Evolutionary conservation across 1,140 invertebrate genomes (phyloP), one percentile per base, ranked within the genome.

Genomic region (Chelonus insularis): DNA sequence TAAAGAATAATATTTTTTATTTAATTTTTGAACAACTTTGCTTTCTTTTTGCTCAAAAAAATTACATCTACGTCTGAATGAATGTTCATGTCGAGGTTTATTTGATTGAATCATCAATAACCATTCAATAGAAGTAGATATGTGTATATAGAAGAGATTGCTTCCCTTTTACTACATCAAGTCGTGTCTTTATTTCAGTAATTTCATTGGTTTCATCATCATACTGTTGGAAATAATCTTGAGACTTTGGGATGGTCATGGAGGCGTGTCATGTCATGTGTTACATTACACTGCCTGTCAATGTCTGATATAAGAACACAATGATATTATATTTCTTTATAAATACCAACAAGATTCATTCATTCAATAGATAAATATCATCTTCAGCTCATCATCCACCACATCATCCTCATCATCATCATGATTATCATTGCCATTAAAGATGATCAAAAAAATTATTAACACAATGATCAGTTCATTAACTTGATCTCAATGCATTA

Each of bases 101-200:
- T 55, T 55, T 55, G 52, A 55, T 55, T 55, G 52, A 55, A 55
- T n/a, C 16, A 29, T 55, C 52, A 55, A 39, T 55, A 16, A 11
- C 6, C 5, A 8, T 45, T 51, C 48, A 34, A 7, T 8, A 7
- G 20, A 52, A n/a, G n/a, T n/a, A n/a, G 25, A 34, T 12, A 52
- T 18, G 16, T 11, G n/a, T 39, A n/a, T 18, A 29, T 29, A 9
- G 41, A 11, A 48, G 21, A 48, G 18, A 48, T 48, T 39, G 14
- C 18, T 4, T 36, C 18, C 16, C 37, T 55, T 55, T 32, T 55
- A 16, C 7, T 4, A 8, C 1, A 21, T 39, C 9, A 39, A 12
- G 4, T 12, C 48, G 29, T 52, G 23, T 11, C 25, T 18, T 18
- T 20, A 6, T 18, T 50, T 25, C 3, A 9, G n/a, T 50, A 50